These are phyloP conservation scores for Erebia palarica DNA, from an alignment of 2,888 invertebrate genomes.

Conservation along the genomic window DNA sequence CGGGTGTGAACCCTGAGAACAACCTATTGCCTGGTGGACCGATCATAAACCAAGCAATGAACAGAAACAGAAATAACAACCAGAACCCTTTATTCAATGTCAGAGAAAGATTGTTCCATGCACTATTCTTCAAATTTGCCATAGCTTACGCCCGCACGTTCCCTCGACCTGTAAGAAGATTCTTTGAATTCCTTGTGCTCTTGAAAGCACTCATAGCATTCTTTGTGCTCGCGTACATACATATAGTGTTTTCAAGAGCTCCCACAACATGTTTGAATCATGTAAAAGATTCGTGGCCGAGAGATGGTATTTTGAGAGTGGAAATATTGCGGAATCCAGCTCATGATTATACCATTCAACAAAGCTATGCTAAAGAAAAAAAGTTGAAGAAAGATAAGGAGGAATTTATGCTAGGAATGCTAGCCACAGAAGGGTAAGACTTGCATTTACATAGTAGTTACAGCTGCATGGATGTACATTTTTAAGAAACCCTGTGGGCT, in stretches of 20 bases:
- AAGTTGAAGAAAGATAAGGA: constrained; percentile 86
- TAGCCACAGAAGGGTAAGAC: constrained; percentile 85
- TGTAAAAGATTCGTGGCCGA: constrained; percentile 94
- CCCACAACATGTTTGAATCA: constrained; percentile 96
- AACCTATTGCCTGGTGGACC: constrained; percentile 81
- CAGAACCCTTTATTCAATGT: constrained; percentile 92
- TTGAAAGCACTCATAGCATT: constrained; percentile 91
- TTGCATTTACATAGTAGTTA: not conserved
- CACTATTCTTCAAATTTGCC: constrained; percentile 95
- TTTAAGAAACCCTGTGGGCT: no score
- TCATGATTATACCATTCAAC: constrained; percentile 89
- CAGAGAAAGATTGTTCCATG: constrained; percentile 95
- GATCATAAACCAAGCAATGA: constrained; percentile 75
- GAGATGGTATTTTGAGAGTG: constrained; percentile 96
- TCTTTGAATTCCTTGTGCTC: constrained; percentile 92
- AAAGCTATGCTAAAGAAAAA: constrained; percentile 92
- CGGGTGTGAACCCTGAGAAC: constrained; percentile 78
- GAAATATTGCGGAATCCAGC: constrained; percentile 90
- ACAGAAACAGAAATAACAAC: constrained; percentile 82
- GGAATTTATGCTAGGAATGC: constrained; percentile 83
- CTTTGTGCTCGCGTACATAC: constrained; percentile 96
- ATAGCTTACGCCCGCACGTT: constrained; percentile 95
- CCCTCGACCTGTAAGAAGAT: constrained; percentile 90
- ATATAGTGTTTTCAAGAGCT: constrained; percentile 95
- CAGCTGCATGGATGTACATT: not conserved